Evolutionary conservation across 2,888 invertebrate genomes (phyloP).

Genomic region (Acrobasis suavella): DNA sequence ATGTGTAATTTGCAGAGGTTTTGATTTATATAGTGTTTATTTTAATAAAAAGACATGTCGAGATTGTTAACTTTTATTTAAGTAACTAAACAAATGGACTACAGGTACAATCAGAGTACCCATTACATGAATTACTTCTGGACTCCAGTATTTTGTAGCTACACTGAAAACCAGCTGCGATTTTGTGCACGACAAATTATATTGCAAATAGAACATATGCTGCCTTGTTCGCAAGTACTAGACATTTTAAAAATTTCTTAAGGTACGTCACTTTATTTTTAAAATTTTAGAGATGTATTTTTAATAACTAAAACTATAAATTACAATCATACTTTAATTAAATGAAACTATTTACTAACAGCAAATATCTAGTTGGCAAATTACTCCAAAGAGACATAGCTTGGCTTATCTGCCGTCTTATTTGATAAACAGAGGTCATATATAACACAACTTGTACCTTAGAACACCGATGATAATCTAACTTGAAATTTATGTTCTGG

Average conservation of each 20-base stretch:
- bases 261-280: not conserved
- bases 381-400: not conserved
- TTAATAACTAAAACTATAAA: too few species aligned
- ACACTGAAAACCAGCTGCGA: conserved; percentile 11
- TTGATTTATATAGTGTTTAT: too few species aligned
- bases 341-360: not conserved
- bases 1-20: too few species aligned
- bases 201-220: conserved; percentile 16
- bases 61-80: too few species aligned
- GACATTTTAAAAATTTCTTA: not conserved
- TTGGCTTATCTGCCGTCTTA: conserved; percentile 10
- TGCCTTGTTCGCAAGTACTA: not conserved
- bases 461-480: conserved; percentile 14
- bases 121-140: too few species aligned
- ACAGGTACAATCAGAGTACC: too few species aligned
- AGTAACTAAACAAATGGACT: too few species aligned
- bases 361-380: not conserved
- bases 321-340: not conserved
- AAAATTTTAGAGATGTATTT: too few species aligned
- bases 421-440: conserved; percentile 10
- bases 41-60: too few species aligned
- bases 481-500: conserved; percentile 14
- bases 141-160: too few species aligned
- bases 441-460: conserved; percentile 15
- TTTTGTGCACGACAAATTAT: conserved; percentile 20